A percentile compares a stretch with the other conserved stretches of the same genome.
phyloP scores from a whole-genome alignment of 2,797 vertebrate genomes.

The Eulemur rubriventer region DNA sequence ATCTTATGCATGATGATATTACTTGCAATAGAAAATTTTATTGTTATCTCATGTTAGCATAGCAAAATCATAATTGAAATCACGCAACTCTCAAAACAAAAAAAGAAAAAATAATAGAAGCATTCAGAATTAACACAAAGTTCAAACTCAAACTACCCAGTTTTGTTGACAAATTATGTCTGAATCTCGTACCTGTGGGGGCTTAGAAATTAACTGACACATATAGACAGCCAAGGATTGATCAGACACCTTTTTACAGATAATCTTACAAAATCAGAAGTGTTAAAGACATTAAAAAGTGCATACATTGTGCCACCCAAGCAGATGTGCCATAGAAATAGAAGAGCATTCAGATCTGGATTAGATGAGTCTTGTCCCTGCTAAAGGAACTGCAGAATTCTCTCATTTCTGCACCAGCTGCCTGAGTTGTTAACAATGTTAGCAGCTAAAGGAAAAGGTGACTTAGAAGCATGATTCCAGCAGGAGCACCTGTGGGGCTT shows the following conservation, averaged over 20 bases:
- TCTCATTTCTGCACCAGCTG: slow-evolving; percentile 56
- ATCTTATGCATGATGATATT: not conserved
- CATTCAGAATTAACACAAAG: not conserved
- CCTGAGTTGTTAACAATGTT: slow-evolving; percentile 21
- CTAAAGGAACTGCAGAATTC: slow-evolving; percentile 38
- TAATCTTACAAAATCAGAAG: not conserved
- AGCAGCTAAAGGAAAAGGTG: slow-evolving; percentile 59
- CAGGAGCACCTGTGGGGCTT: not conserved
- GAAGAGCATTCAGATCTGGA: slow-evolving; percentile 37
- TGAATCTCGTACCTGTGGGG: not conserved
- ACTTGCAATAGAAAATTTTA: not conserved
- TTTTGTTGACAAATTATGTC: not conserved
- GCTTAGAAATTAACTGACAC: not conserved
- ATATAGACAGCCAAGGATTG: not conserved
- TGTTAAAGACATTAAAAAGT: not conserved
- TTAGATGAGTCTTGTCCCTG: slow-evolving; percentile 29
- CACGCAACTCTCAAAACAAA: not conserved
- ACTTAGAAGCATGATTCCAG: not conserved
- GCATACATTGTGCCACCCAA: not conserved
- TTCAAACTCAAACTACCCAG: not conserved
- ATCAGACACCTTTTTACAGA: not conserved
- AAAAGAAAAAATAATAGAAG: not conserved
- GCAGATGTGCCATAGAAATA: slow-evolving; percentile 63
- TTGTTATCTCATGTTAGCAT: not conserved
- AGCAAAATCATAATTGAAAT: not conserved